A percentile compares a stretch with the other conserved stretches of the same genome.
Evolutionary conservation across 2,797 vertebrate species (phyloP).

Genomic region (Falco biarmicus): DNA sequence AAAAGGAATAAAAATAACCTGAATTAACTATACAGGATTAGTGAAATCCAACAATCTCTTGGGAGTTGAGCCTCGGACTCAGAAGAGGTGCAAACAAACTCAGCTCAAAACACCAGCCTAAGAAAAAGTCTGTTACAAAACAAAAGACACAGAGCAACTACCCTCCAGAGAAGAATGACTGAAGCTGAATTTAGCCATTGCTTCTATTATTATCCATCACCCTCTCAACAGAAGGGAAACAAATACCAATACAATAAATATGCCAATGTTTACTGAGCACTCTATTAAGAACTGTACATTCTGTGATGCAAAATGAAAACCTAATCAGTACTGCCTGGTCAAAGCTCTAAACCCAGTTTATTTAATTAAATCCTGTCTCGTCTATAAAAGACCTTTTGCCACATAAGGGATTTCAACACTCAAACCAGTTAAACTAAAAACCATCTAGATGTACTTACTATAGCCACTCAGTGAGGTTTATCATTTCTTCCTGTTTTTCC

Average conservation of each 20-base stretch:
- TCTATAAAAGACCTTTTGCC: neutral
- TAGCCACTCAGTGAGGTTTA: neutral
- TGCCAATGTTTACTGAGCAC: neutral
- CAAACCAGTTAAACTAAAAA: neutral
- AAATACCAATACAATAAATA: neutral
- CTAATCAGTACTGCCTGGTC: neutral
- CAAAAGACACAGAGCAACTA: neutral
- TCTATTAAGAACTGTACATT: neutral
- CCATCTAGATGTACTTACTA: neutral
- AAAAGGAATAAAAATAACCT: slow-evolving; percentile 40
- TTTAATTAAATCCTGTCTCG: neutral
- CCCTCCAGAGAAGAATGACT: neutral
- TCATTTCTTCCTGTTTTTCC: neutral
- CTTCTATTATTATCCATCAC: neutral
- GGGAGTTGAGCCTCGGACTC: neutral
- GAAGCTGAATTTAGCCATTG: neutral
- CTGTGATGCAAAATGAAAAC: neutral
- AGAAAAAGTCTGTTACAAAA: neutral
- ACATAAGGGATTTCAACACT: neutral
- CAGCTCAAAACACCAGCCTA: neutral
- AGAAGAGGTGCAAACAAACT: neutral
- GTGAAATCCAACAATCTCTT: neutral
- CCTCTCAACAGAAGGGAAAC: neutral
- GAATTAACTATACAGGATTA: slow-evolving; percentile 31
- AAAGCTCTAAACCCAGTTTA: neutral